Percentiles rank a stretch among this genome's conserved stretches.
These are phyloP conservation scores for Ia io DNA, from an alignment of 2,113 vertebrate species.

Conservation along the genomic window DNA sequence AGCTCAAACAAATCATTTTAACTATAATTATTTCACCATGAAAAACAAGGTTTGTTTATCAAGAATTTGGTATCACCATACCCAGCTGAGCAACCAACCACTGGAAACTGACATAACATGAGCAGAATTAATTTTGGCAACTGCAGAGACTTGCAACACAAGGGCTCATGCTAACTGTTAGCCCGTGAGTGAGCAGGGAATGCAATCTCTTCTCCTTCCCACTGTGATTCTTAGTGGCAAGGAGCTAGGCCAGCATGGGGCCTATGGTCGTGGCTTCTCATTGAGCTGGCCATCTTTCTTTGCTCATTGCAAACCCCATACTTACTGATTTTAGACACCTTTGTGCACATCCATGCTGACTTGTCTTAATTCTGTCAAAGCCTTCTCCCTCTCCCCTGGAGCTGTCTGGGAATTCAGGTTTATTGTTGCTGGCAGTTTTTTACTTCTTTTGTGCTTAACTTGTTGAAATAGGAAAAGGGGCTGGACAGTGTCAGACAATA, in stretches of 20 bases:
- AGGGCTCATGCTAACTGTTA: background rate
- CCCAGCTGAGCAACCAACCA: background rate
- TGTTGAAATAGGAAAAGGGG: slow-evolving; percentile 74
- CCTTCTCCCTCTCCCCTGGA: slow-evolving; percentile 68
- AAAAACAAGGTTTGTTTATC: background rate
- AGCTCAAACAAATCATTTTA: background rate
- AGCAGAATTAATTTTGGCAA: slow-evolving; percentile 32
- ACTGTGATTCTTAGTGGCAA: background rate
- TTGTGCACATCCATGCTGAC: slow-evolving; percentile 60
- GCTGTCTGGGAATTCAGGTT: slow-evolving; percentile 73
- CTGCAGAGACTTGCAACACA: background rate
- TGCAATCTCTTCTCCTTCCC: slow-evolving; percentile 16
- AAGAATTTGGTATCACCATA: background rate
- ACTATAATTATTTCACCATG: background rate
- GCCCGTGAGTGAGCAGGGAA: background rate
- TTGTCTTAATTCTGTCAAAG: slow-evolving; percentile 76
- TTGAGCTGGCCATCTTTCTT: slow-evolving; percentile 48
- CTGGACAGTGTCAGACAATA: slow-evolving; percentile 75
- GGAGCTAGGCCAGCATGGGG: slow-evolving; percentile 15
- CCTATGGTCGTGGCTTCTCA: slow-evolving; percentile 7
- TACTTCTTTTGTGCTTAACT: slow-evolving; percentile 75
- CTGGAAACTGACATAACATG: background rate
- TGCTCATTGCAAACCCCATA: slow-evolving; percentile 43
- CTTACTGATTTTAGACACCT: slow-evolving; percentile 58
- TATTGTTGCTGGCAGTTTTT: slow-evolving; percentile 70